These are phyloP conservation scores for Florisuga fusca DNA, from an alignment of 2,797 vertebrate genomes.

Conservation along the genomic window DNA sequence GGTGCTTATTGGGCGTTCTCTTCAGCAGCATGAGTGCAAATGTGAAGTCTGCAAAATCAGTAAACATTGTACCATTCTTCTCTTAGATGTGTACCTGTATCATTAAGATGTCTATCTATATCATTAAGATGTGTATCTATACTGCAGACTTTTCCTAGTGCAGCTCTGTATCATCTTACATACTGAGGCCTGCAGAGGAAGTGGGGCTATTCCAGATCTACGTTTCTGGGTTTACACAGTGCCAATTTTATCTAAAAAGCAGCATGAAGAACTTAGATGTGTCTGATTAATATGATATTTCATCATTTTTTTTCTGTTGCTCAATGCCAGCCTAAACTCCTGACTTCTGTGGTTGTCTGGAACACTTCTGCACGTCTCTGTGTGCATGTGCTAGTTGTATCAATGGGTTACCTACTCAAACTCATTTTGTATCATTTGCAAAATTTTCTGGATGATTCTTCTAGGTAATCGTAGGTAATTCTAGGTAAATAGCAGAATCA, in stretches of 20 bases:
- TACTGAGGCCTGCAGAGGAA: not conserved
- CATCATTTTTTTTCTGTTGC: not conserved
- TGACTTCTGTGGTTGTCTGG: not conserved
- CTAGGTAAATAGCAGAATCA: not conserved
- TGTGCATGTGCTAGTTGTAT: not conserved
- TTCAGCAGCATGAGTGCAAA: not conserved
- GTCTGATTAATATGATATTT: not conserved
- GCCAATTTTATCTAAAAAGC: not conserved
- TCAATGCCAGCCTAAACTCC: not conserved
- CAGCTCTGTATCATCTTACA: not conserved
- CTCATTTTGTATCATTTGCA: not conserved
- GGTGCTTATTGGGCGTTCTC: not conserved
- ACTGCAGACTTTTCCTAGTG: not conserved
- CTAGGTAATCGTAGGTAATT: not conserved
- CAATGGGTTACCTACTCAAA: not conserved
- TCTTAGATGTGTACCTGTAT: not conserved
- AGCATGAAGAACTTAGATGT: not conserved
- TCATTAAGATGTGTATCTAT: not conserved
- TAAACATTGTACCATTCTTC: accelerated
- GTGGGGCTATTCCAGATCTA: not conserved
- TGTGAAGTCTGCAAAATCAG: not conserved
- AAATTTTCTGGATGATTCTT: not conserved
- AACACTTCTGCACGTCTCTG: not conserved
- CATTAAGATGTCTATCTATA: too few species aligned
- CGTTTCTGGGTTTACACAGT: not conserved